Conservation (phyloP, 2,797 vertebrate genomes). For the Monodelphis domestica region DNA sequence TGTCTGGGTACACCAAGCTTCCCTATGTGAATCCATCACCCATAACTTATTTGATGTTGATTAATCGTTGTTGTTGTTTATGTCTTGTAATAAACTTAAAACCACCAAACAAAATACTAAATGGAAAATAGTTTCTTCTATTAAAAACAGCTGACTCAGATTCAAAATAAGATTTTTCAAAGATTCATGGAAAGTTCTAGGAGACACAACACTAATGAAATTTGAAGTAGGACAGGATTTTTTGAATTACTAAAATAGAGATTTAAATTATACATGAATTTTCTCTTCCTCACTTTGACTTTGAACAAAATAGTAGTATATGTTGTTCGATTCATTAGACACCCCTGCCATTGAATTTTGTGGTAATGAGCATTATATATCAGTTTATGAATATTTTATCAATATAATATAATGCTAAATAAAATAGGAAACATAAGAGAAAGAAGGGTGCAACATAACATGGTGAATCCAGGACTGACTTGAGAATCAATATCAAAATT, state of each 20-base stretch:
- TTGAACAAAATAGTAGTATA: neutral
- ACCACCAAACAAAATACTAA: constrained; percentile 36
- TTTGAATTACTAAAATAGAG: constrained; percentile 3
- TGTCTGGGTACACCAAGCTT: constrained; percentile 2
- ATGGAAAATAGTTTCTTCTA: constrained; percentile 4
- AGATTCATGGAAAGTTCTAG: constrained; percentile 50
- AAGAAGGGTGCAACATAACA: no score
- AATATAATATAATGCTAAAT: no score
- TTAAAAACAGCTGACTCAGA: constrained; percentile 46
- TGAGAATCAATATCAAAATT: no score
- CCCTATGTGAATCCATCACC: constrained; percentile 40
- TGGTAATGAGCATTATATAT: no score
- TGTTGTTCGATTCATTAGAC: neutral
- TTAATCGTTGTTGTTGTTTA: constrained; percentile 27
- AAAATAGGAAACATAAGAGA: no score
- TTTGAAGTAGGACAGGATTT: constrained; percentile 26
- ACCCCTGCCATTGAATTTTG: no score
- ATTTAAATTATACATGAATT: constrained; percentile 19
- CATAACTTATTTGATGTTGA: constrained; percentile 25
- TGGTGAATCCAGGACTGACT: no score
- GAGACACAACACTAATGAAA: constrained; percentile 14
- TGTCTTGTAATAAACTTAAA: constrained; percentile 52
- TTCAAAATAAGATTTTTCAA: constrained; percentile 53
- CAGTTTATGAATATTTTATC: no score
- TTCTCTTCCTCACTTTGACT: constrained; percentile 2